Conservation (phyloP, 1,140 invertebrate genomes). For the Saccostrea echinata region DNA sequence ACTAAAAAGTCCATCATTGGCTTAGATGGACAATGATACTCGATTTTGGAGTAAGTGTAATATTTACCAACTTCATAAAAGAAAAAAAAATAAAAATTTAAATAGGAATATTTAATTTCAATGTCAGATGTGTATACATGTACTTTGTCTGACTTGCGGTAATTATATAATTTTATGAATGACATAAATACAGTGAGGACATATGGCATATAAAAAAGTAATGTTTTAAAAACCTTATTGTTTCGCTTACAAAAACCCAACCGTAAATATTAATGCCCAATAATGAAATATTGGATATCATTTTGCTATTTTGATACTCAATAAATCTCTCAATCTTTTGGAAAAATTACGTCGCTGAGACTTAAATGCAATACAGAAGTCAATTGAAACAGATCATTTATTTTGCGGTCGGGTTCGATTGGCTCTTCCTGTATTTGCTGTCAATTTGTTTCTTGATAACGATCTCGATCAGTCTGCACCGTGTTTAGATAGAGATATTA, state of each 20-base stretch:
- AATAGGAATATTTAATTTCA: background rate
- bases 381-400: background rate
- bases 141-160: too few species aligned
- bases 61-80: background rate
- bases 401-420: background rate
- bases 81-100: background rate
- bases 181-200: too few species aligned
- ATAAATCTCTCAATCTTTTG: too few species aligned
- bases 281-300: too few species aligned
- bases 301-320: too few species aligned
- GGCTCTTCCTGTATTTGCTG: background rate
- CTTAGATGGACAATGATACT: background rate
- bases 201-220: too few species aligned
- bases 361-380: background rate
- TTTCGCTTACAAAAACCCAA: too few species aligned
- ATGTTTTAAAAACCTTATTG: too few species aligned
- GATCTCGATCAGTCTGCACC: background rate
- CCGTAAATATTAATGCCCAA: too few species aligned
- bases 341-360: background rate
- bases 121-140: too few species aligned
- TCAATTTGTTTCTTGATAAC: background rate
- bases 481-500: conserved; percentile 1
- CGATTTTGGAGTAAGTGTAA: background rate
- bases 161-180: too few species aligned
- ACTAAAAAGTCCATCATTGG: conserved; percentile 11